A percentile compares a stretch with the other conserved stretches of the same genome.
phyloP scores from a whole-genome alignment of 2,888 invertebrate species.

The Mimas tiliae region DNA sequence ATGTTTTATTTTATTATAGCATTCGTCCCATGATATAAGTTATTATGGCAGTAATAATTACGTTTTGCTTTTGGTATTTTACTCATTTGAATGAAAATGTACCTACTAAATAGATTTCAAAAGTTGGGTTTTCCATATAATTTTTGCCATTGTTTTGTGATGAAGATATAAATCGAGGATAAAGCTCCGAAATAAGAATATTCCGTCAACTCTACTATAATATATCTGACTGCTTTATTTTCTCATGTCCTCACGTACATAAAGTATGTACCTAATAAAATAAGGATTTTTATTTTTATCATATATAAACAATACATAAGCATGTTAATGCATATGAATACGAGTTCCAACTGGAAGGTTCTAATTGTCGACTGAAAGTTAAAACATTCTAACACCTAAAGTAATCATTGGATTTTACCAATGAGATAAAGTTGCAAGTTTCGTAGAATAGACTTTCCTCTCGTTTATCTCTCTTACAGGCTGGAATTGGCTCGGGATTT shows the following conservation, averaged over 20 bases:
- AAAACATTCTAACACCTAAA: background rate
- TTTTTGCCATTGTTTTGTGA: too few species aligned
- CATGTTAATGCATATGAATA: too few species aligned
- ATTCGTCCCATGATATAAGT: constrained; percentile 8
- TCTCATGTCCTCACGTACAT: too few species aligned
- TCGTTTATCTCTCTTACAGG: constrained; percentile 84
- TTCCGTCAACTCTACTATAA: too few species aligned
- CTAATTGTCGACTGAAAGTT: background rate
- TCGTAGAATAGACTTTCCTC: constrained; percentile 70
- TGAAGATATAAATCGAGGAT: too few species aligned
- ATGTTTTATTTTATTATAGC: constrained; percentile 27
- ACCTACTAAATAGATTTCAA: too few species aligned
- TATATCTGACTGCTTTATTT: too few species aligned
- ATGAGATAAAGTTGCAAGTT: constrained; percentile 63
- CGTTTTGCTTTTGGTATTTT: background rate
- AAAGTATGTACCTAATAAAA: too few species aligned
- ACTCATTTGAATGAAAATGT: background rate
- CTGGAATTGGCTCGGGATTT: constrained; percentile 78
- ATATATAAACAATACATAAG: too few species aligned
- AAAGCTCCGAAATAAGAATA: too few species aligned
- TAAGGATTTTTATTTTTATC: too few species aligned
- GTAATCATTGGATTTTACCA: constrained; percentile 21
- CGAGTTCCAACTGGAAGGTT: background rate
- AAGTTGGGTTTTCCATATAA: too few species aligned
- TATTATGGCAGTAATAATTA: constrained; percentile 2